A percentile compares a stretch with the other conserved stretches of the same genome.
Evolutionary conservation across 2,113 vertebrate genomes (phyloP).

Genomic region (Crotalus helleri): DNA sequence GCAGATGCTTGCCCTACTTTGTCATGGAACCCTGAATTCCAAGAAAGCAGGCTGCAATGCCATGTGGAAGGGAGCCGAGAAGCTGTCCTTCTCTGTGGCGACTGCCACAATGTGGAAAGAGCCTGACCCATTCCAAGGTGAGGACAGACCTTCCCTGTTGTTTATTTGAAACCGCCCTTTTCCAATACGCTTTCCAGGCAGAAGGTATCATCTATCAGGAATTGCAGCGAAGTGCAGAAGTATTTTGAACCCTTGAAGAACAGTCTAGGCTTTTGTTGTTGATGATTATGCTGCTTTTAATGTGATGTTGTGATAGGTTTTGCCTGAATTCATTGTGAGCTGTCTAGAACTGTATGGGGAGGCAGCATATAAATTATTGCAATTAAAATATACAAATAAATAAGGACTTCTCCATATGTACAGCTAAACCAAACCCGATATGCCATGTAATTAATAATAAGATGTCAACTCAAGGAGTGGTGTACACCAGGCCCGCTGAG

Average conservation of each 20-base stretch:
- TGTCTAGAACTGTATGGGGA: background rate
- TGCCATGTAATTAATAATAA: background rate
- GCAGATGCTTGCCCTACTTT: constrained; percentile 40
- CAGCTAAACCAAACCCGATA: background rate
- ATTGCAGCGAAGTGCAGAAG: background rate
- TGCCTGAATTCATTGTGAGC: background rate
- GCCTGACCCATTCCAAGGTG: background rate
- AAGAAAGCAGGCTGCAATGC: background rate
- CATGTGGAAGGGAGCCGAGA: background rate
- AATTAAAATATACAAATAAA: background rate
- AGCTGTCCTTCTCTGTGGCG: background rate
- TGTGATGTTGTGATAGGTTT: background rate
- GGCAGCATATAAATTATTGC: background rate
- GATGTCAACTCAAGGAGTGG: background rate
- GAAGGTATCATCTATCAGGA: background rate
- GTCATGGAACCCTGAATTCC: constrained; percentile 39
- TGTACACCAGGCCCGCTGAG: background rate
- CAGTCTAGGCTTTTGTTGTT: background rate
- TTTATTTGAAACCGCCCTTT: background rate
- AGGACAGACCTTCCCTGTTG: background rate
- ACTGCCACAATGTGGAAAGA: background rate
- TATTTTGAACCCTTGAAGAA: background rate
- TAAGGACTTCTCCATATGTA: background rate
- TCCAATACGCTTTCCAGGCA: background rate
- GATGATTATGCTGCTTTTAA: background rate